Percentiles rank a stretch among this genome's conserved stretches.
Conservation (phyloP, 2,113 vertebrate species). For the Oriolus oriolus region DNA sequence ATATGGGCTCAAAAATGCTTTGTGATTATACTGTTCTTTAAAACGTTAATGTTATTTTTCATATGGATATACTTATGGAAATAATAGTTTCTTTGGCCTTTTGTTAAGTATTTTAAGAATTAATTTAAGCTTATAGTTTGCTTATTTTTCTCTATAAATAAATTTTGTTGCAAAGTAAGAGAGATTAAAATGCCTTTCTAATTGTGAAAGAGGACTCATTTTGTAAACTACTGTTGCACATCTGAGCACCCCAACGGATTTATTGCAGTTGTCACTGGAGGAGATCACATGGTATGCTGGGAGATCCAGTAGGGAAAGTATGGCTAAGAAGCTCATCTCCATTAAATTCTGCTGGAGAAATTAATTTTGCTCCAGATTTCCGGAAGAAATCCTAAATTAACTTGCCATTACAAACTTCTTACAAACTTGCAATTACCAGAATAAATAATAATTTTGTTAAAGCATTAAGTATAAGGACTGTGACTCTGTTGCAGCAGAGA, state of each 20-base stretch:
- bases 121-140: neutral
- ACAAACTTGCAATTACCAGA: neutral
- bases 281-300: neutral
- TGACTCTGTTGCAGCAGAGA: neutral
- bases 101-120: neutral
- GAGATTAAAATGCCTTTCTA: neutral
- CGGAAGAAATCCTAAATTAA: neutral
- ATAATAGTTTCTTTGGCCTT: neutral
- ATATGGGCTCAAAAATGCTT: accelerated
- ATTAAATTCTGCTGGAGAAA: neutral
- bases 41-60: neutral
- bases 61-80: neutral
- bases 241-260: neutral
- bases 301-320: neutral
- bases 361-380: constrained; percentile 1
- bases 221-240: neutral
- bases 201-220: neutral
- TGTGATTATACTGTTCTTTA: neutral
- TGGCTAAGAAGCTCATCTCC: neutral
- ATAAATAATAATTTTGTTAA: neutral
- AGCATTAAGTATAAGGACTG: neutral
- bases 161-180: neutral
- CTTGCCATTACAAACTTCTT: neutral
- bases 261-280: neutral
- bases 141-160: neutral